These are phyloP conservation scores for Pseudopleuronectes americanus DNA, from an alignment of 2,797 vertebrate species.

Conservation along the genomic window DNA sequence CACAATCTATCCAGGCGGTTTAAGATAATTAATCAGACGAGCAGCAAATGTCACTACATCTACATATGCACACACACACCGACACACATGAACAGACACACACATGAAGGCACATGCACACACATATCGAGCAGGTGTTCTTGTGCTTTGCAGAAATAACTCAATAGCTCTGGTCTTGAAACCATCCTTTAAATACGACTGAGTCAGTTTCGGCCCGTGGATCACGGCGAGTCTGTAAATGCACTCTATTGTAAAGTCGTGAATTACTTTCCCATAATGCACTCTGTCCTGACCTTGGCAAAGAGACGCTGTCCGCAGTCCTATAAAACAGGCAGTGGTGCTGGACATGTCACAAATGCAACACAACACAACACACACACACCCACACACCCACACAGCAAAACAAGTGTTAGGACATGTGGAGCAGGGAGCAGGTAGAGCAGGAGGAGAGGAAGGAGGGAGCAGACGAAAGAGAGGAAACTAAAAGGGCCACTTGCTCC, in stretches of 20 bases:
- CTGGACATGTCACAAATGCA: conserved; percentile 48
- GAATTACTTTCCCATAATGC: conserved; percentile 77
- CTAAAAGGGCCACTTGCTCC: background rate
- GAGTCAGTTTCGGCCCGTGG: conserved; percentile 53
- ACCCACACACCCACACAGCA: background rate
- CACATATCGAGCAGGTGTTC: conserved; percentile 46
- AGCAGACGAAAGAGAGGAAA: background rate
- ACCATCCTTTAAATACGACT: conserved; percentile 57
- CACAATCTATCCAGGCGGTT: conserved; percentile 46
- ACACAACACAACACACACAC: conserved; percentile 23
- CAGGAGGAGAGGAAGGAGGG: background rate
- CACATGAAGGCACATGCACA: conserved; percentile 6
- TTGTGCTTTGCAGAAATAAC: conserved; percentile 42
- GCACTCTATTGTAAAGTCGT: conserved; percentile 73
- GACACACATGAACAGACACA: conserved; percentile 15
- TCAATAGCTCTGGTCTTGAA: conserved; percentile 48
- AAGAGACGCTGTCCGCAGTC: conserved; percentile 53
- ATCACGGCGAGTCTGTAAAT: conserved; percentile 53
- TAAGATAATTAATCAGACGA: conserved; percentile 68
- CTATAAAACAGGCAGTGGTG: conserved; percentile 65
- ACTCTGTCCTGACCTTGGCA: conserved; percentile 76
- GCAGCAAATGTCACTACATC: conserved; percentile 65
- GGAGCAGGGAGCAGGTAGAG: no score
- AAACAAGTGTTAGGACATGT: background rate
- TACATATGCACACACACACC: background rate